phyloP scores from a whole-genome alignment of 2,888 invertebrate species.

The Apantesis nais region DNA sequence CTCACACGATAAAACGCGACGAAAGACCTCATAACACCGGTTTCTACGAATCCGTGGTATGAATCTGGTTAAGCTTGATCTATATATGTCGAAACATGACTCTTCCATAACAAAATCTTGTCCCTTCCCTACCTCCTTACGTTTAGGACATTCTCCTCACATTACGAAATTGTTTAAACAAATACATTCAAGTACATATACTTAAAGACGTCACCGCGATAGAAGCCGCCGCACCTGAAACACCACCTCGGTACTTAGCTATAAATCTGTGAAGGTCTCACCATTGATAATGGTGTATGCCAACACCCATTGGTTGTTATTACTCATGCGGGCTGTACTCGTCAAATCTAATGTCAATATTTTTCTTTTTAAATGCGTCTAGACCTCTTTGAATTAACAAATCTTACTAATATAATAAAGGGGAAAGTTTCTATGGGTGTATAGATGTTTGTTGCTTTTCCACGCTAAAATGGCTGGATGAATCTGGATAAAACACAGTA shows the following conservation, averaged over 20 bases:
- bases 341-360: not conserved
- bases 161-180: not conserved
- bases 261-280: slow-evolving; percentile 1
- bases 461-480: too few species aligned
- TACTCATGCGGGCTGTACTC: slow-evolving; percentile 7
- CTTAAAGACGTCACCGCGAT: not conserved
- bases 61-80: too few species aligned
- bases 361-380: not conserved
- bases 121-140: too few species aligned
- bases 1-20: too few species aligned
- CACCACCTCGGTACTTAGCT: not conserved
- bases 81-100: too few species aligned
- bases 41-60: too few species aligned
- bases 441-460: too few species aligned
- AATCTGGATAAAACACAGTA: too few species aligned
- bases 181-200: not conserved
- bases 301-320: not conserved
- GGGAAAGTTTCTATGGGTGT: too few species aligned
- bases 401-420: not conserved
- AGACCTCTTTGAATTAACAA: not conserved
- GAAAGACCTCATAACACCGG: too few species aligned
- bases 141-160: not conserved
- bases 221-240: not conserved
- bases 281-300: not conserved
- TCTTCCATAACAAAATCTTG: too few species aligned